Evolutionary conservation across 92 coral and sea anemone genomes (phyloP), one percentile per base, ranked within the genome.

Genomic region (Paramuricea clavata): DNA sequence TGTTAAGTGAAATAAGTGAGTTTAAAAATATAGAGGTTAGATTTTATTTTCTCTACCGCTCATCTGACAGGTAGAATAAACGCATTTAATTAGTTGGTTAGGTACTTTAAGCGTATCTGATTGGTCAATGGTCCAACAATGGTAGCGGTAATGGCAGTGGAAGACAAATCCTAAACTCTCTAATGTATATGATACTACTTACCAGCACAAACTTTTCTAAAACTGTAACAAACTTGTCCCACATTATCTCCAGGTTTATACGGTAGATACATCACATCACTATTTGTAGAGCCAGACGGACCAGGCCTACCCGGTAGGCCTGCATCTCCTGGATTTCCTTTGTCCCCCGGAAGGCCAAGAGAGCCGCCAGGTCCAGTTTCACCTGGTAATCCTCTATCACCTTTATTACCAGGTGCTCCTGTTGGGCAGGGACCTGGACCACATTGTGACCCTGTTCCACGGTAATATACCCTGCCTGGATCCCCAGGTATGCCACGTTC

Each of bases 171-270:
- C 21, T n/a, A 9, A 9, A 2, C 15, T 64, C 1, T 26, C 31
- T 9, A 23, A 23, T n/a, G 2, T 12, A 7, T 12, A 17, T 26
- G 5, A 19, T 54, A 4, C 7, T 0, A 74, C 81, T 74, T 74
- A 74, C 81, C 81, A 0, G 32, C 23, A 74, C 81, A 74, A 44
- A 23, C 22, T 74, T 52, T 47, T 44, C 81, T 21, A 49, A 74
- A 74, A 12, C 81, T 74, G 59, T 41, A 74, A 44, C 81, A 74
- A 44, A 74, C 60, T 4, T 74, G 81, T 28, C 59, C 60, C 7
- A 74, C 21, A 23, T 12, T 17, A 12, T 74, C 34, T 1, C 81
- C 61, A 21, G 81, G 60, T 28, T 41, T 74, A 42, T 21, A 74
- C 3, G 81, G 81, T 1, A 74, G 60, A 32, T 74, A 74, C 59